Base-by-base conservation (phyloP, 2,888 invertebrate species). In the Xestia sexstrigata region DNA sequence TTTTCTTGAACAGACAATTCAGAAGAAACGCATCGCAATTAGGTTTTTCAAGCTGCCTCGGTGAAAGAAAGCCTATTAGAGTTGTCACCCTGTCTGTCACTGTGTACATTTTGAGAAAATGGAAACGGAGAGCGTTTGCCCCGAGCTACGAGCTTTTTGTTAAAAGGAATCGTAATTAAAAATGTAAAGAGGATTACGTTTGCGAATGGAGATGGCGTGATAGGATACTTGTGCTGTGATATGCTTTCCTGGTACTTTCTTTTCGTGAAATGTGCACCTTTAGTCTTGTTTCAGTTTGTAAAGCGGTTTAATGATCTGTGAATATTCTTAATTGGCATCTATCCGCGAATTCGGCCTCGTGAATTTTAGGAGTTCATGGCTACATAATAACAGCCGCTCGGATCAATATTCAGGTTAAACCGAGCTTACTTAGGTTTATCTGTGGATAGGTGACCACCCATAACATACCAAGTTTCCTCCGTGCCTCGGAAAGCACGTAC, bases 31-130 rank as follows among this genome's bases (percentile, higher is more conserved):
- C 76, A 79, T 78, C 63, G 77, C 78, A 86, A 86, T 86, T 86
- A 87, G 83, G 82, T 78, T 84, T 87, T 87, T 84, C 76, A 80
- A 72, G 88, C 71, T 82, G 70, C 63, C 72, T 80, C 74, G n/a
- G 60, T 77, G 76, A 82, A 87, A 79, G 82, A 76, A 84, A 84
- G 82, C 82, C 84, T 87, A 87, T 87, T 87, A 87, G 82, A 71
- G 76, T 60, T 86, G 87, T 87, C 87, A 87, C 71, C 69, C 77
- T 79, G 77, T 78, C 88, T 87, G 88, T 86, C 87, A 87, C 78
- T 76, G 35, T 74, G 73, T 86, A 82, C 80, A 82, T 82, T 84
- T 84, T 84, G 74, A 85, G 81, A 76, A 76, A 79, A 85, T 78
- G 79, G 73, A 78, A 85, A 78, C 74, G 65, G 66, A 52, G 72